Evolutionary conservation across 2,888 invertebrate genomes (phyloP).

Genomic region (Cheilosia vulpina): DNA sequence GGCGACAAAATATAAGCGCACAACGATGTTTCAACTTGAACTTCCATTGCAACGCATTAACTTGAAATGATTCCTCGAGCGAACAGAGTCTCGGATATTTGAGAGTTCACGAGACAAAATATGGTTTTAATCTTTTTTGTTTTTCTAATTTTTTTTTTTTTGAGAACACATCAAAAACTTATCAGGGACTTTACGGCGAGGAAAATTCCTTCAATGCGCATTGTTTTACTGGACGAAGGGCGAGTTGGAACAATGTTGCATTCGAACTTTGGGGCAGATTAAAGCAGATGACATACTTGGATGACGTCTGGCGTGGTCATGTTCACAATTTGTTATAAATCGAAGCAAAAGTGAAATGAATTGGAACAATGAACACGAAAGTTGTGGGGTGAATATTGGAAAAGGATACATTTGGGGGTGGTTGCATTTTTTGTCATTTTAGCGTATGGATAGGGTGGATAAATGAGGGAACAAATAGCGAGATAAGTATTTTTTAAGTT

Average conservation of each 20-base stretch:
- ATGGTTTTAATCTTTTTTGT: slow-evolving; percentile 17
- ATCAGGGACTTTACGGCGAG: slow-evolving; percentile 25
- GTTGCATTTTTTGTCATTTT: slow-evolving; percentile 4
- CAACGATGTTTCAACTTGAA: slow-evolving; percentile 51
- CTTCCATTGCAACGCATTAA: slow-evolving; percentile 39
- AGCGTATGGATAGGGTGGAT: neutral
- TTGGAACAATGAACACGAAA: slow-evolving; percentile 40
- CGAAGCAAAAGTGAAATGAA: slow-evolving; percentile 53
- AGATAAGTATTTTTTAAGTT: neutral
- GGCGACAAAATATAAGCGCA: slow-evolving; percentile 45
- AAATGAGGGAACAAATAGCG: neutral
- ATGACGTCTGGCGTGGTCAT: slow-evolving; percentile 61
- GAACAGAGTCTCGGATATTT: slow-evolving; percentile 6
- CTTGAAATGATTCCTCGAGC: slow-evolving; percentile 16
- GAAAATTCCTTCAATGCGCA: neutral
- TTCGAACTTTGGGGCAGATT: slow-evolving; percentile 44
- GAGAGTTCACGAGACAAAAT: slow-evolving; percentile 44
- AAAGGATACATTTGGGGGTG: neutral
- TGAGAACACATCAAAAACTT: slow-evolving; percentile 43
- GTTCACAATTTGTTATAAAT: slow-evolving; percentile 57
- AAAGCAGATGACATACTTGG: slow-evolving; percentile 50
- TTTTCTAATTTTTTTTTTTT: neutral
- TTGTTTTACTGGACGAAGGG: neutral
- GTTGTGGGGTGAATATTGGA: slow-evolving; percentile 1
- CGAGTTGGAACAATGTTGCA: slow-evolving; percentile 9